Percentiles rank a stretch among this genome's conserved stretches.
Conservation (phyloP, 2,797 vertebrate species). For the Micrastur ruficollis region DNA sequence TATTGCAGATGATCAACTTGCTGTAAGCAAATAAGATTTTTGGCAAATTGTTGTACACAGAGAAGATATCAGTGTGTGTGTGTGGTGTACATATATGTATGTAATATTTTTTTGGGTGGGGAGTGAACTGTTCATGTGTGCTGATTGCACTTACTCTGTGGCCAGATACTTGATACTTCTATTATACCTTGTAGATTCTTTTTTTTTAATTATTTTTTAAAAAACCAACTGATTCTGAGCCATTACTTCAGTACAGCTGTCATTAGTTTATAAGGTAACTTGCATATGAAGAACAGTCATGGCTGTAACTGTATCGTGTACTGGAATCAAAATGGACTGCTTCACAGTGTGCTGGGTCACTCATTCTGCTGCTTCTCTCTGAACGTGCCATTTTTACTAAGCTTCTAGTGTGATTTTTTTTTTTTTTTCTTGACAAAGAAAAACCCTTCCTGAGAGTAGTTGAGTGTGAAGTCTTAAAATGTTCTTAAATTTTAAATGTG, state of each 20-base stretch:
- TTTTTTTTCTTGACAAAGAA: not conserved
- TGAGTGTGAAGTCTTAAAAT: not conserved
- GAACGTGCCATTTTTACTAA: not conserved
- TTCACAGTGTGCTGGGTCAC: not conserved
- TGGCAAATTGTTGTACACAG: not conserved
- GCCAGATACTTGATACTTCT: not conserved
- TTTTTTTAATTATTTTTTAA: not conserved
- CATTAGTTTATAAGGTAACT: not conserved
- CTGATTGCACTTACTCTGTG: not conserved
- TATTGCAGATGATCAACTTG: not conserved
- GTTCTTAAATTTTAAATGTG: not conserved
- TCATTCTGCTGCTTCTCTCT: not conserved
- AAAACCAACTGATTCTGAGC: not conserved
- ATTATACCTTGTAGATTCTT: too few relatives aligned
- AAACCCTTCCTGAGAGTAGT: not conserved
- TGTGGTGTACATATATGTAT: accelerated
- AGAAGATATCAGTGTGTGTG: not conserved
- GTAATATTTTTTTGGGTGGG: accelerated
- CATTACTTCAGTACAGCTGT: not conserved
- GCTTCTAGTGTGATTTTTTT: not conserved
- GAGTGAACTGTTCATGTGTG: not conserved
- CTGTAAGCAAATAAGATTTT: not conserved
- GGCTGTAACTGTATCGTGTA: not conserved
- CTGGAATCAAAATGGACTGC: not conserved
- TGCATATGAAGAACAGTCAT: not conserved